Evolutionary conservation across 1,140 invertebrate genomes (phyloP).

Genomic region (Papilio polytes): DNA sequence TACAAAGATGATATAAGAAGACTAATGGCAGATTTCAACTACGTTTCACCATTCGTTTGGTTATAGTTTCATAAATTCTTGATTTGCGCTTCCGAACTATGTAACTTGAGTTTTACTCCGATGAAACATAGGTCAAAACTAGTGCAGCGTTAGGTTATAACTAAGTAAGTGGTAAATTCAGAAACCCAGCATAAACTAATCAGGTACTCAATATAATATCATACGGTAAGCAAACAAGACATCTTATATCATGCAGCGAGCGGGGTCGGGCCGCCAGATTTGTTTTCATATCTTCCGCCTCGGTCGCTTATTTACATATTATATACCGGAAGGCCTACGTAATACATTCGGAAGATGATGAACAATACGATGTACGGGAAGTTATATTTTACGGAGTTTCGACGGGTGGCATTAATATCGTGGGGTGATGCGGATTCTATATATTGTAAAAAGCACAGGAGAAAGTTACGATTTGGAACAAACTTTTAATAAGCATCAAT

Average conservation of each 20-base stretch:
- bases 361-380: constrained; percentile 68
- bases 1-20: neutral
- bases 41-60: no score
- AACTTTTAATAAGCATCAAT: no score
- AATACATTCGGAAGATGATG: constrained; percentile 74
- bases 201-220: neutral
- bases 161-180: no score
- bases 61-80: no score
- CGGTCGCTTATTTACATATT: constrained; percentile 72
- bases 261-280: constrained; percentile 59
- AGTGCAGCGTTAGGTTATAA: no score
- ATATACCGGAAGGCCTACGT: constrained; percentile 66
- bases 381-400: constrained; percentile 71
- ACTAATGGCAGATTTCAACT: neutral
- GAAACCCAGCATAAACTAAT: neutral
- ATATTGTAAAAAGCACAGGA: no score
- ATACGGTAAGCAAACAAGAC: constrained; percentile 47
- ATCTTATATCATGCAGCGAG: constrained; percentile 46
- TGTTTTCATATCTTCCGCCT: constrained; percentile 74
- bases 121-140: no score
- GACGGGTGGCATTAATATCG: constrained; percentile 53
- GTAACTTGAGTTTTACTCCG: no score
- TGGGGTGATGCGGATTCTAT: constrained; percentile 40
- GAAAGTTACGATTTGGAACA: no score
- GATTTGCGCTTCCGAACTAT: no score